phyloP scores from a whole-genome alignment of 1,140 invertebrate species.

The Hylyphantes graminicola region DNA sequence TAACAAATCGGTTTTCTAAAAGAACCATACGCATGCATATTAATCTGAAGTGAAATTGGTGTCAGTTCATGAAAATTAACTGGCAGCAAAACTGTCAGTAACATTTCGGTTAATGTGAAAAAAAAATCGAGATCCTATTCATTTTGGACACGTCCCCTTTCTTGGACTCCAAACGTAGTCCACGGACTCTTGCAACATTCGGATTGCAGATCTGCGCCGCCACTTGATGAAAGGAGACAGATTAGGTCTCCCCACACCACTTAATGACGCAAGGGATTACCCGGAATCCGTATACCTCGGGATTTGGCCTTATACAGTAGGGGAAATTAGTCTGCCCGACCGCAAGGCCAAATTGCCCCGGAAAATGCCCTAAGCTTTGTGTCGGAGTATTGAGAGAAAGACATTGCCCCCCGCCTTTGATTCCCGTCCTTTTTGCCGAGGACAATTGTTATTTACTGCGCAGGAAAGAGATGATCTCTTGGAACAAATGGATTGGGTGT shows the following conservation, averaged over 20 bases:
- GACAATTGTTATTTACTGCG: neutral
- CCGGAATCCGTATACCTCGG: conserved; percentile 3
- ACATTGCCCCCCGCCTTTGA: neutral
- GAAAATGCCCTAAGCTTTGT: conserved; percentile 15
- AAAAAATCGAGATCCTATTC: neutral
- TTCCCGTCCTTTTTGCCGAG: neutral
- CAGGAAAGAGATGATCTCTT: neutral
- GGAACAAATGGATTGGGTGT: neutral
- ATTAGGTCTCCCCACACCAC: conserved; percentile 22
- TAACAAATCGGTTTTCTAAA: too few relatives aligned
- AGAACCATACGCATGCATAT: too few relatives aligned
- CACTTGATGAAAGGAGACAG: conserved; percentile 35
- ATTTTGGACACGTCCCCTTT: neutral
- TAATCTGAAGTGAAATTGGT: too few relatives aligned
- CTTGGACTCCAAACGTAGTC: neutral
- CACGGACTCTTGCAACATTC: neutral
- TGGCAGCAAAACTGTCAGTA: too few relatives aligned
- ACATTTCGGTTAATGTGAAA: too few relatives aligned
- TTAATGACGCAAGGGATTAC: conserved; percentile 57
- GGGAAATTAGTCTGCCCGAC: conserved; percentile 45
- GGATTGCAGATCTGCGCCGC: neutral
- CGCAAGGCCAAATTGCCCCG: conserved; percentile 29
- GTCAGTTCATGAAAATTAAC: too few relatives aligned
- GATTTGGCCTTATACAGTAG: neutral
- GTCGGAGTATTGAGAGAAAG: neutral